Evolutionary conservation across 1,140 invertebrate species (phyloP), one percentile per base, ranked within the genome.

Genomic region (Sitophilus oryzae): DNA sequence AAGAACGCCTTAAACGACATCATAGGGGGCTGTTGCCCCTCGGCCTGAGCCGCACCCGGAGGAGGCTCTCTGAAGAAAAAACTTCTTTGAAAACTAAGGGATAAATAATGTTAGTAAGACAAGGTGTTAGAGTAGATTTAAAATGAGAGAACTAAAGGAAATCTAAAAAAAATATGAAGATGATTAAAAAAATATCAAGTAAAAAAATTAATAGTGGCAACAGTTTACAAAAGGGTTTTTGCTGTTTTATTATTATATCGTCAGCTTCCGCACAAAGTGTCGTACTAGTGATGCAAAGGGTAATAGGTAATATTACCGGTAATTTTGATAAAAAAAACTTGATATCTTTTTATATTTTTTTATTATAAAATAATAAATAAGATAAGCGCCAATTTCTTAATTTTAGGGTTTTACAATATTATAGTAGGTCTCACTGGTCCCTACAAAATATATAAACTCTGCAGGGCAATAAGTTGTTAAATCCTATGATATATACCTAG

Each of bases 1-100:
- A 99, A 77, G 73, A 98, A 99, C 54, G 93, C 89, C 75, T 98
- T 99, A 70, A 99, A 95, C 0, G 91, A 89, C 82, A 98, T 86
- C 89, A 99, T 95, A 0, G 91, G 86, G 2, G 94, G 89, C 65
- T 96, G 91, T 0, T 86, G 87, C 66, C 86, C 83, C 40, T 68
- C 65, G 8, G 41, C 44, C 25, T 60, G 58, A 21, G 58, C 34
- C 5, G 49, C 34, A 3, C 58, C 8, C 18, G 57, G 20, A 49
- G 65, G 62, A 49, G 65, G 62, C 60, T 68, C 66, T 68, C 65
- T 67, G 64, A 64, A 68, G 63, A 69, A 69, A 66, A 67, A 68
- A 66, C 55, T 37, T 48, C 59, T 52, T 61, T 58, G 49, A 61
- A 61, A 59, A 55, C 43, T 55, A 38, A 44, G 45, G 42, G 50